phyloP scores from a whole-genome alignment of 92 coral and sea anemone genomes.

The Phymanthus crucifer region DNA sequence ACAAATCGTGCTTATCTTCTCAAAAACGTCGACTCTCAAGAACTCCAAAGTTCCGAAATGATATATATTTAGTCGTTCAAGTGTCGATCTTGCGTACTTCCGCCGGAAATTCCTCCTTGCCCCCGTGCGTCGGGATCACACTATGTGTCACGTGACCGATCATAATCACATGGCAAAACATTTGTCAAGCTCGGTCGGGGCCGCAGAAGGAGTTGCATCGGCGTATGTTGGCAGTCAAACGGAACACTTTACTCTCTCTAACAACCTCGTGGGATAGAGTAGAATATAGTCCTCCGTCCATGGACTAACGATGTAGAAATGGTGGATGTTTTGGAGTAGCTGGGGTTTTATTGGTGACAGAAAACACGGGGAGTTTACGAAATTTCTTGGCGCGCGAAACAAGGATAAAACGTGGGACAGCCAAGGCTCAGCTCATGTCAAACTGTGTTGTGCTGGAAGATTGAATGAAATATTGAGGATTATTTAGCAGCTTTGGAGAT shows the following conservation, averaged over 20 bases:
- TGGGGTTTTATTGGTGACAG: slow-evolving; percentile 3
- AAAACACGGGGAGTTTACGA: slow-evolving; percentile 16
- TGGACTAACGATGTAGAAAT: slow-evolving; percentile 25
- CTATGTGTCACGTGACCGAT: slow-evolving; percentile 26
- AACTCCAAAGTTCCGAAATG: neutral
- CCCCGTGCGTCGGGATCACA: neutral
- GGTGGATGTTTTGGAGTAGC: neutral
- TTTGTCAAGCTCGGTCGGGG: slow-evolving; percentile 31
- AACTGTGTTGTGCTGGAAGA: slow-evolving; percentile 11
- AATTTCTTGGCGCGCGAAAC: slow-evolving; percentile 31
- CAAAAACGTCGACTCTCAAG: neutral
- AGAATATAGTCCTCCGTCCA: slow-evolving; percentile 9
- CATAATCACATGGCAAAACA: slow-evolving; percentile 47
- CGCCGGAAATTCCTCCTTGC: slow-evolving; percentile 28
- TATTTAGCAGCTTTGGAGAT: neutral
- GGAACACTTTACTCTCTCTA: neutral
- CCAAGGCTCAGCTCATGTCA: slow-evolving; percentile 14
- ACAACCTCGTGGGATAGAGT: slow-evolving; percentile 2
- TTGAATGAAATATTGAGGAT: slow-evolving; percentile 14
- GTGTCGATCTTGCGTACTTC: slow-evolving; percentile 1
- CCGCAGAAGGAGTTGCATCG: neutral
- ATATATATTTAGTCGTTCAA: neutral
- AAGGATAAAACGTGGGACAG: slow-evolving; percentile 25
- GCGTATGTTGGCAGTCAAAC: slow-evolving; percentile 7
- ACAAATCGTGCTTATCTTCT: neutral